Conservation (phyloP, 2,888 invertebrate genomes). For the Limenitis arthemis region DNA sequence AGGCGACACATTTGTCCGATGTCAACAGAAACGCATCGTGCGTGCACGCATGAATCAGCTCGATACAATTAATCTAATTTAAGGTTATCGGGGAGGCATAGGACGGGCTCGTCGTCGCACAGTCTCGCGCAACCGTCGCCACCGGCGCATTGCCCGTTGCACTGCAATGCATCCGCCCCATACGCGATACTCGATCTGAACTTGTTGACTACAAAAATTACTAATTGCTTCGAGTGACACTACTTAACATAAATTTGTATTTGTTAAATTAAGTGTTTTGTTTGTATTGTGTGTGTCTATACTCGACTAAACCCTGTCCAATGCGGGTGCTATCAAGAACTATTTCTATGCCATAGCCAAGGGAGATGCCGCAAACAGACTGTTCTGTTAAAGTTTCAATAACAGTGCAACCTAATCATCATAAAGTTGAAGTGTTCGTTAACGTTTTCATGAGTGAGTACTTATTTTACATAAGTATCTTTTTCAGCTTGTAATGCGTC, state of each 20-base stretch:
- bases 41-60: slow-evolving; percentile 62
- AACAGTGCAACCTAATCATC: slow-evolving; percentile 58
- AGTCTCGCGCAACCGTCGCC: slow-evolving; percentile 55
- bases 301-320: slow-evolving; percentile 12
- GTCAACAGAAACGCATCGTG: slow-evolving; percentile 54
- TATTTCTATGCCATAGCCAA: slow-evolving; percentile 42
- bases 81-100: slow-evolving; percentile 64
- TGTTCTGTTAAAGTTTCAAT: slow-evolving; percentile 64
- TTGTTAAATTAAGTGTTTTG: neutral
- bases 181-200: slow-evolving; percentile 5
- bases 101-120: slow-evolving; percentile 58
- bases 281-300: neutral
- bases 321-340: slow-evolving; percentile 34
- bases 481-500: too few species aligned
- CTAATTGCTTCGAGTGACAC: too few species aligned
- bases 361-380: slow-evolving; percentile 68
- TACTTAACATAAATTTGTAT: too few species aligned
- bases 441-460: slow-evolving; percentile 71
- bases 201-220: too few species aligned
- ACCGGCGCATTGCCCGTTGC: slow-evolving; percentile 44
- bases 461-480: neutral
- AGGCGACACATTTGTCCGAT: slow-evolving; percentile 56
- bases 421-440: slow-evolving; percentile 62
- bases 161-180: slow-evolving; percentile 33
- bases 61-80: slow-evolving; percentile 71